These are phyloP conservation scores for Ophion slaviceki DNA, from an alignment of 2,888 invertebrate genomes.

Conservation along the genomic window DNA sequence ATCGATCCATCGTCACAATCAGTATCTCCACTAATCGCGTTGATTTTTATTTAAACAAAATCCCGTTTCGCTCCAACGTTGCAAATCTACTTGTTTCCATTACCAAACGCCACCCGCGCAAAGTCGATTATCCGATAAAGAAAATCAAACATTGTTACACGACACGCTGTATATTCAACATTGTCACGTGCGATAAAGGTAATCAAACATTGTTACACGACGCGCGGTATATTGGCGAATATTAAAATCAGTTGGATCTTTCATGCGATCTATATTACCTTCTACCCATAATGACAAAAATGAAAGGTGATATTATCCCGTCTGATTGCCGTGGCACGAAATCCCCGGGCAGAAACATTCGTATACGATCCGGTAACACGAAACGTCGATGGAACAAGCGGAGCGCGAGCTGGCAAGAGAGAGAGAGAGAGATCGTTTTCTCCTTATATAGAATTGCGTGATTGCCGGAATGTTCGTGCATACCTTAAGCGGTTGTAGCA, in stretches of 20 bases:
- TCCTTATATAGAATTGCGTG: constrained; percentile 70
- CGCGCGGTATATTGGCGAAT: constrained; percentile 56
- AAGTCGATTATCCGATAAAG: too few relatives aligned
- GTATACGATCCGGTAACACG: constrained; percentile 61
- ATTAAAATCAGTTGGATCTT: constrained; percentile 51
- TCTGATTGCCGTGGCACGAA: constrained; percentile 54
- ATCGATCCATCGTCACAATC: too few relatives aligned
- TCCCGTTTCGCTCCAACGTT: too few relatives aligned
- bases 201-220: constrained; percentile 27
- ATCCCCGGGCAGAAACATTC: constrained; percentile 31
- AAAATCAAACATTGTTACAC: not conserved
- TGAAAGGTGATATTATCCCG: constrained; percentile 57
- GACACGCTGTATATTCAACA: not conserved
- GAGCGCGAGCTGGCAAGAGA: constrained; percentile 16
- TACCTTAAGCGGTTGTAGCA: constrained; percentile 67
- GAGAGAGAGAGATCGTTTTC: constrained; percentile 48
- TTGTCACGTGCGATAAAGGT: constrained; percentile 16
- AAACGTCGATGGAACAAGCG: constrained; percentile 60
- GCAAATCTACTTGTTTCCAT: too few relatives aligned
- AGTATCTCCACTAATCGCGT: too few relatives aligned
- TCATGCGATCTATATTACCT: constrained; percentile 1
- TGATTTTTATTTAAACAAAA: too few relatives aligned
- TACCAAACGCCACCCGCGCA: too few relatives aligned
- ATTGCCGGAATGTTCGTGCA: constrained; percentile 71
- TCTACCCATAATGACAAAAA: constrained; percentile 51